A percentile compares a stretch with the other conserved stretches of the same genome.
Conservation (phyloP, 64 coral and sea anemone genomes). For the Stylophora pistillata region DNA sequence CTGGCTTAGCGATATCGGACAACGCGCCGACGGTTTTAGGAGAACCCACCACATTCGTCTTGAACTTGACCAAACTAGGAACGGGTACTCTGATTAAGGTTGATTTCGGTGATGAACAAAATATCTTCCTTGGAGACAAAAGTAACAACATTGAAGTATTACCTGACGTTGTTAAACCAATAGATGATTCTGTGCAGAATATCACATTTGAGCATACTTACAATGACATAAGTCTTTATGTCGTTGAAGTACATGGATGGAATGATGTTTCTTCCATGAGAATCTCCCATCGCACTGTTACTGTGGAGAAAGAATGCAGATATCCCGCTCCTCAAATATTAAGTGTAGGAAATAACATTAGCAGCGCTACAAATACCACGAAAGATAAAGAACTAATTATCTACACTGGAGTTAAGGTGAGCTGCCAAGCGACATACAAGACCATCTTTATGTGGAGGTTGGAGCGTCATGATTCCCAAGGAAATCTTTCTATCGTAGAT, state of each 20-base stretch:
- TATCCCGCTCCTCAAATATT: conserved; percentile 17
- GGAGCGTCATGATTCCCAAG: background rate
- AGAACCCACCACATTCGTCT: background rate
- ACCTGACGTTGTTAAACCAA: too few relatives aligned
- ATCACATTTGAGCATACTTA: background rate
- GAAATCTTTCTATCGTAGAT: background rate
- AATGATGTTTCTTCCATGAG: conserved; percentile 36
- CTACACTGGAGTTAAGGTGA: background rate
- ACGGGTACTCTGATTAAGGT: background rate
- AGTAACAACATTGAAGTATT: background rate
- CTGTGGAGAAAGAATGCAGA: conserved; percentile 24
- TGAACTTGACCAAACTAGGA: background rate
- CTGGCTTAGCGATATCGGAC: conserved; percentile 10
- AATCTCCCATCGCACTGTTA: background rate
- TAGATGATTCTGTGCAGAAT: background rate
- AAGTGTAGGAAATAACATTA: background rate
- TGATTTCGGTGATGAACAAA: conserved; percentile 15
- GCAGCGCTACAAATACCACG: background rate
- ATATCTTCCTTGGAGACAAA: background rate
- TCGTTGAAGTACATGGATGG: conserved; percentile 6
- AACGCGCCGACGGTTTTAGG: conserved; percentile 2
- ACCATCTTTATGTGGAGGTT: conserved; percentile 38
- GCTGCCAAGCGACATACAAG: conserved; percentile 34
- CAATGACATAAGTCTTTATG: background rate
- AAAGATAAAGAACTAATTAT: conserved; percentile 11